Evolutionary conservation across 2,888 invertebrate genomes (phyloP).

Genomic region (Plusia festucae): DNA sequence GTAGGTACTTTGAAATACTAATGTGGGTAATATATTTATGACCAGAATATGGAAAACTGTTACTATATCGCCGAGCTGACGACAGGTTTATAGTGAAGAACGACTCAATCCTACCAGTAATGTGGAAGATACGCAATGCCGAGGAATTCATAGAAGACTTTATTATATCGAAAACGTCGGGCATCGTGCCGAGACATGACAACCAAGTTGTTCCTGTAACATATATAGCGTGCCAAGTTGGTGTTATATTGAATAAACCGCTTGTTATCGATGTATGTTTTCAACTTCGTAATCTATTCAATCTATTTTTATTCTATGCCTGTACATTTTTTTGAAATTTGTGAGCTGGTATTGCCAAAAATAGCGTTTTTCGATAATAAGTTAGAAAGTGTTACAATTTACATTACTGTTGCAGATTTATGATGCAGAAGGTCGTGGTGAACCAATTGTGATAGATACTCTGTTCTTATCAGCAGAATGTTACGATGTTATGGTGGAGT

Average conservation of each 20-base stretch:
- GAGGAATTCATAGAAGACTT: conserved; percentile 82
- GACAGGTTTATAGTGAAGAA: conserved; percentile 88
- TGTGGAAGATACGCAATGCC: conserved; percentile 87
- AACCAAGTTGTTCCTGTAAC: conserved; percentile 84
- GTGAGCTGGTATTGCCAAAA: no score
- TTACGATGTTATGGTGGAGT: conserved; percentile 89
- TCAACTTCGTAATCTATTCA: no score
- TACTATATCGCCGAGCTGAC: conserved; percentile 85
- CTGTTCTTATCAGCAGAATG: conserved; percentile 88
- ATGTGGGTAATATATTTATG: conserved; percentile 11
- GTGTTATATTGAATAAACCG: conserved; percentile 75
- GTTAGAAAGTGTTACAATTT: no score
- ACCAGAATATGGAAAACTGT: conserved; percentile 87
- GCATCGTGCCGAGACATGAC: conserved; percentile 80
- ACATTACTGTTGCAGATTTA: conserved; percentile 74
- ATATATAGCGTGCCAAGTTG: conserved; percentile 84
- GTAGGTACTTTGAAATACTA: no score
- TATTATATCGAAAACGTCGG: conserved; percentile 79
- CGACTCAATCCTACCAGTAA: conserved; percentile 87
- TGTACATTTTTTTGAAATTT: no score
- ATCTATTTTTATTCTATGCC: no score
- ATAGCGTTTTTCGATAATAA: no score
- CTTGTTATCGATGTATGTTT: conserved; percentile 82
- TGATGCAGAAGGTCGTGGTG: conserved; percentile 80
- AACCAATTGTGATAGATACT: conserved; percentile 80